Conservation (phyloP, 2,888 invertebrate genomes). For the Marronus borbonicus region DNA sequence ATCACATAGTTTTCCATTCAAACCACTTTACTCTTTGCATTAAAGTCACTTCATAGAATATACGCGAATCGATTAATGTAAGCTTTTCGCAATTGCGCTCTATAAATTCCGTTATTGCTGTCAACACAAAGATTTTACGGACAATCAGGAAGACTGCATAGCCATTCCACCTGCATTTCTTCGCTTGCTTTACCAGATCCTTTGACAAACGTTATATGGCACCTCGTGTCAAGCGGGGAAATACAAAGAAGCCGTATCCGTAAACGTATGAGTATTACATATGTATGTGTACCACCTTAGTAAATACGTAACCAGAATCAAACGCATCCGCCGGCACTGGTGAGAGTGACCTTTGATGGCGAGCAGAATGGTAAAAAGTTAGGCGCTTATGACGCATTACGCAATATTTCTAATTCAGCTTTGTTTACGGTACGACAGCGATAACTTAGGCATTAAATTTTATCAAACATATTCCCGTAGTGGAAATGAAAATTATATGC, state of each 20-base stretch:
- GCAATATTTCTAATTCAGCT: conserved; percentile 1
- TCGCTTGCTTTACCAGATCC: background rate
- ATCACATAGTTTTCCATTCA: background rate
- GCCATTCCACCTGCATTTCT: conserved; percentile 1
- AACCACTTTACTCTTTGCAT: no score
- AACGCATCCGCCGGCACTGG: background rate
- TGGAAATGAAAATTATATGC: conserved; percentile 12
- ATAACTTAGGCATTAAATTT: conserved; percentile 4
- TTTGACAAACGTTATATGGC: conserved; percentile 17
- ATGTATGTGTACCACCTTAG: background rate
- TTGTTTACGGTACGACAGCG: background rate
- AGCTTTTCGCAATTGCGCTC: background rate
- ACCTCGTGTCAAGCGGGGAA: conserved; percentile 1
- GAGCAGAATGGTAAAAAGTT: background rate
- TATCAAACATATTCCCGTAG: conserved; percentile 3
- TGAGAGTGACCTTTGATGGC: background rate
- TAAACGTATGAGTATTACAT: background rate
- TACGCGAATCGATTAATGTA: background rate
- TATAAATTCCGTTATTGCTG: conserved; percentile 18
- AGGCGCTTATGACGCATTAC: background rate
- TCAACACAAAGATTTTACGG: background rate
- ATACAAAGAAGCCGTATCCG: conserved; percentile 19
- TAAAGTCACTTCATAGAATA: background rate
- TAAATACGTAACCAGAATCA: background rate
- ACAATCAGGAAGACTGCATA: conserved; percentile 17